These are phyloP conservation scores for Spicauda simplicius DNA, from an alignment of 2,888 invertebrate species.

Conservation along the genomic window DNA sequence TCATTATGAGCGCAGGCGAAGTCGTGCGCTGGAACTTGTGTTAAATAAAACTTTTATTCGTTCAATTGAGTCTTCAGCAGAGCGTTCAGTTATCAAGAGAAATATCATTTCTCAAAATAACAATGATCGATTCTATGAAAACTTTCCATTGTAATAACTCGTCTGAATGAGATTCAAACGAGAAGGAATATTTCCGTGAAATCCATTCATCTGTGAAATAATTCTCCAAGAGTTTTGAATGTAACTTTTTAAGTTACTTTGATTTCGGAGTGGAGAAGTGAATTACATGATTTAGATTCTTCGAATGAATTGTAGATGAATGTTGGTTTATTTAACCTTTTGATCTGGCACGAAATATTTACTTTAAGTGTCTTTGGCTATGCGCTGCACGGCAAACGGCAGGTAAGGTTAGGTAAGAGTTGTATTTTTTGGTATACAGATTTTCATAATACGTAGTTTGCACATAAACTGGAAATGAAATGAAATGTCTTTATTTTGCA, in stretches of 20 bases:
- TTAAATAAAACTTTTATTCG: neutral
- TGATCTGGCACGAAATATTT: too few relatives aligned
- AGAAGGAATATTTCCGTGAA: constrained; percentile 30
- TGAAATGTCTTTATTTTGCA: too few relatives aligned
- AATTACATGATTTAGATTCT: constrained; percentile 20
- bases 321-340: too few relatives aligned
- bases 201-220: constrained; percentile 33
- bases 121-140: constrained; percentile 31
- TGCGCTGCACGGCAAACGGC: too few relatives aligned
- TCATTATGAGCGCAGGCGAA: neutral
- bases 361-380: too few relatives aligned
- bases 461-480: too few relatives aligned
- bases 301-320: neutral
- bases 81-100: constrained; percentile 8
- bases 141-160: constrained; percentile 34
- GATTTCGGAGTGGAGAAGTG: constrained; percentile 26
- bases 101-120: constrained; percentile 31
- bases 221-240: constrained; percentile 21
- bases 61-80: neutral
- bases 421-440: too few relatives aligned
- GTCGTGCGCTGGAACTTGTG: neutral
- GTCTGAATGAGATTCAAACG: constrained; percentile 33
- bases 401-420: too few relatives aligned
- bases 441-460: too few relatives aligned
- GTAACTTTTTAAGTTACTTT: constrained; percentile 31